Evolutionary conservation across 2,888 invertebrate genomes (phyloP).

Genomic region (Rapana venosa): DNA sequence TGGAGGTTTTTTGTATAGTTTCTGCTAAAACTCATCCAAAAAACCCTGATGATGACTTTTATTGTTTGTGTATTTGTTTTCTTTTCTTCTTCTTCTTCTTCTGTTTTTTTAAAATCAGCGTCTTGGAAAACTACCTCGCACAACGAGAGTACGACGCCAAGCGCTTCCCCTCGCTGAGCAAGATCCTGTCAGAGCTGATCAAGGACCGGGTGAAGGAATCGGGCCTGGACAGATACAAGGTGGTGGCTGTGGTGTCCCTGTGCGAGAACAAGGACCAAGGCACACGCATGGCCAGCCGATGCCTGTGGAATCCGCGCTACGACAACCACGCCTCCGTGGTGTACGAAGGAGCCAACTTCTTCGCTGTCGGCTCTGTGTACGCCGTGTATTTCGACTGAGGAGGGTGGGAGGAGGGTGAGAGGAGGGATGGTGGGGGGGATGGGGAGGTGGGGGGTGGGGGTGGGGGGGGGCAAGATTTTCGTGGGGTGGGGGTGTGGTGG

Average conservation of each 20-base stretch:
- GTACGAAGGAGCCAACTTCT: constrained; percentile 61
- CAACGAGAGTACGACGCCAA: constrained; percentile 64
- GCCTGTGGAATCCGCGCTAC: constrained; percentile 63
- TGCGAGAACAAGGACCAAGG: constrained; percentile 64
- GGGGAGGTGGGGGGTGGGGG: too few relatives aligned
- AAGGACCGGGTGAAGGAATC: constrained; percentile 65
- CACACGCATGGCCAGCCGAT: constrained; percentile 61
- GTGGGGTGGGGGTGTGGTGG: too few relatives aligned
- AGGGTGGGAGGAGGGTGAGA: too few relatives aligned
- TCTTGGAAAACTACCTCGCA: constrained; percentile 62
- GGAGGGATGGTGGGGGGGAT: not conserved
- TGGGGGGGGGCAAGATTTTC: too few relatives aligned
- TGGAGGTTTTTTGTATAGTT: too few relatives aligned
- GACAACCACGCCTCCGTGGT: constrained; percentile 67
- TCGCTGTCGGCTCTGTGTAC: constrained; percentile 65
- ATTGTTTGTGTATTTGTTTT: too few relatives aligned
- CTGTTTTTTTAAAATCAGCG: constrained; percentile 34
- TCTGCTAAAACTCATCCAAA: too few relatives aligned
- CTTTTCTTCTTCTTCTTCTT: not conserved
- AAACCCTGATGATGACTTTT: too few relatives aligned
- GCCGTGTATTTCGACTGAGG: constrained; percentile 56
- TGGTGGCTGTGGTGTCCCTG: constrained; percentile 64
- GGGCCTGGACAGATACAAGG: constrained; percentile 63
- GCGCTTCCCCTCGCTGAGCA: constrained; percentile 62
- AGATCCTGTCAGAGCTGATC: constrained; percentile 66